These are phyloP conservation scores for Drosophila borborema DNA, from an alignment of 2,888 invertebrate genomes.

Conservation along the genomic window DNA sequence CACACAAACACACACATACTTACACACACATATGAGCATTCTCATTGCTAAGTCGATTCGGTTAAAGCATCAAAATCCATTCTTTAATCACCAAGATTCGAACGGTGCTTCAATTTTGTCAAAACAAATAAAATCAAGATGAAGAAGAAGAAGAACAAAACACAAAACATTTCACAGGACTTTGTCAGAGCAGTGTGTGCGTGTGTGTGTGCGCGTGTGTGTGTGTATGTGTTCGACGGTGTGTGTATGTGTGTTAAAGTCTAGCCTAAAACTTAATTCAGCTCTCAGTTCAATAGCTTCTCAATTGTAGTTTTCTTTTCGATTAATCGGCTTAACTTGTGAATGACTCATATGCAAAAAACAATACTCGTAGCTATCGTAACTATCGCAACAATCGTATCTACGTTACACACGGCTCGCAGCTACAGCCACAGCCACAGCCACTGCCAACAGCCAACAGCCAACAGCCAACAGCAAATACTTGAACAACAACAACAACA, in stretches of 20 bases:
- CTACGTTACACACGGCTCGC: constrained; percentile 33
- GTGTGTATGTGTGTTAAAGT: constrained; percentile 3
- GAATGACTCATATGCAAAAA: constrained; percentile 66
- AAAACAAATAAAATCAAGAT: background rate
- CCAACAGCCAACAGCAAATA: constrained; percentile 15
- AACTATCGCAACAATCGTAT: constrained; percentile 23
- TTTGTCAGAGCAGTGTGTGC: constrained; percentile 32
- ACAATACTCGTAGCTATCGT: constrained; percentile 40
- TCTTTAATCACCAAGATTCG: constrained; percentile 54
- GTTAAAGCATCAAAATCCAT: constrained; percentile 50
- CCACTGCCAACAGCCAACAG: constrained; percentile 22
- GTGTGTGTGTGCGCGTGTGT: background rate
- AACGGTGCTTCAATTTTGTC: constrained; percentile 54
- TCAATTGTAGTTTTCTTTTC: constrained; percentile 2
- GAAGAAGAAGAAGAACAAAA: constrained; percentile 2
- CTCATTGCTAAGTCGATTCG: constrained; percentile 76
- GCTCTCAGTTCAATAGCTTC: constrained; percentile 4
- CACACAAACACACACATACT: constrained; percentile 9
- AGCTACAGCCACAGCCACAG: constrained; percentile 22
- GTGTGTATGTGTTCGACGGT: too few relatives aligned
- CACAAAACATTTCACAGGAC: constrained; percentile 52
- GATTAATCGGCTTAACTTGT: constrained; percentile 74
- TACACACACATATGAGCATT: constrained; percentile 71
- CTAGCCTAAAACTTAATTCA: background rate
- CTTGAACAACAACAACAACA: constrained; percentile 9